A percentile compares a stretch with the other conserved stretches of the same genome.
These are phyloP conservation scores for Andricus grossulariae DNA, from an alignment of 1,140 invertebrate species.

Conservation along the genomic window DNA sequence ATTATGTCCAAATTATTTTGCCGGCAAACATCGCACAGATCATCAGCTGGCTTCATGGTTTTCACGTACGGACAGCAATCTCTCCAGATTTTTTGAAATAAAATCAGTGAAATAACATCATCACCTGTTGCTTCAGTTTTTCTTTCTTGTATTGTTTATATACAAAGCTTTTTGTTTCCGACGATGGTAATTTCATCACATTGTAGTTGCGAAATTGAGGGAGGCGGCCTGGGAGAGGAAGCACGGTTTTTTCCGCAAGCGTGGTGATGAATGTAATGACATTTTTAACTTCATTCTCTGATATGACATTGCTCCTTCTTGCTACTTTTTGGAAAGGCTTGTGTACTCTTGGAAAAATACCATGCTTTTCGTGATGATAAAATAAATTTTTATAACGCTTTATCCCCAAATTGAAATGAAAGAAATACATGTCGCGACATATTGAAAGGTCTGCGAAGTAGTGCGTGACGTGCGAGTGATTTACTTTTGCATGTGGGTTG, in stretches of 20 bases:
- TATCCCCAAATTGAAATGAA: neutral
- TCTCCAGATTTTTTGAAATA: neutral
- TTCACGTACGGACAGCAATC: neutral
- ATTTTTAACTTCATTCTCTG: too few relatives aligned
- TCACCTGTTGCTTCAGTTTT: neutral
- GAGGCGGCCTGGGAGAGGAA: neutral
- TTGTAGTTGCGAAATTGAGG: neutral
- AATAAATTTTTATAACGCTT: neutral
- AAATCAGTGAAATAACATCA: neutral
- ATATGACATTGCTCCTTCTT: neutral
- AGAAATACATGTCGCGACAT: neutral
- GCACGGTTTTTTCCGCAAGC: neutral
- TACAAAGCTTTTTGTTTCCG: neutral
- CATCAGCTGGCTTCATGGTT: neutral
- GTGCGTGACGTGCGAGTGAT: neutral
- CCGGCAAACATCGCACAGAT: too few relatives aligned
- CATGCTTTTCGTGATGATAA: neutral
- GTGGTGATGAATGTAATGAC: too few relatives aligned
- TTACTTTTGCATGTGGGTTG: neutral
- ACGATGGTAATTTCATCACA: neutral
- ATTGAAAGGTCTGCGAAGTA: too few relatives aligned
- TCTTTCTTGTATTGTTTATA: neutral
- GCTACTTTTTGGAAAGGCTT: neutral
- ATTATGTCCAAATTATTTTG: neutral
- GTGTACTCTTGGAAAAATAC: neutral